A percentile compares a stretch with the other conserved stretches of the same genome.
Conservation (phyloP, 2,797 vertebrate genomes). For the Nasua narica region DNA sequence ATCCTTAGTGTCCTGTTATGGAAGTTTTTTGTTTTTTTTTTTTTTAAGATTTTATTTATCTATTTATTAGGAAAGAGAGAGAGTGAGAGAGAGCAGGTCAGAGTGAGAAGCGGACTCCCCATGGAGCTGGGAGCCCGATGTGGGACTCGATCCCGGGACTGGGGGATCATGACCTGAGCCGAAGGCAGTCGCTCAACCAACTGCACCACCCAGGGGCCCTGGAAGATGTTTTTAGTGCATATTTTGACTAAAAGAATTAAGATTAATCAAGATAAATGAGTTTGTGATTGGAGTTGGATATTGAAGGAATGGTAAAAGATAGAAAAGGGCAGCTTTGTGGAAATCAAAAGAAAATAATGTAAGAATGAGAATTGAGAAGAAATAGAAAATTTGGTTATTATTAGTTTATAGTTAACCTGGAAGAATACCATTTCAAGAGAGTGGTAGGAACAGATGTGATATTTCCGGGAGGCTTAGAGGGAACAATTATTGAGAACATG, state of each 20-base stretch:
- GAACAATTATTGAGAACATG: neutral
- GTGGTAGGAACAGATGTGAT: neutral
- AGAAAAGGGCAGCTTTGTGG: neutral
- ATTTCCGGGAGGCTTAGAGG: neutral
- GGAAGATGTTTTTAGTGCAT: neutral
- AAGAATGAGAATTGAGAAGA: neutral
- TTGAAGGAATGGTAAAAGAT: neutral
- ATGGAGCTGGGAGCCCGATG: too few relatives aligned
- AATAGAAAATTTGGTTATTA: neutral
- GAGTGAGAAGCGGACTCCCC: too few relatives aligned
- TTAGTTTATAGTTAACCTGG: neutral
- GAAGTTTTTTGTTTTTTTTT: too few relatives aligned
- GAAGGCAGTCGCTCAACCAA: too few relatives aligned
- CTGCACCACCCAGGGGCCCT: too few relatives aligned
- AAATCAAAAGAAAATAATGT: conserved; percentile 19
- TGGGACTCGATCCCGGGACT: too few relatives aligned
- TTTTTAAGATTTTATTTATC: too few relatives aligned
- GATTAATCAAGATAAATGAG: neutral
- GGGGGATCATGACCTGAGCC: too few relatives aligned
- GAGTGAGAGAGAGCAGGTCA: too few relatives aligned
- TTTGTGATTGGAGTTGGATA: neutral
- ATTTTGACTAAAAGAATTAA: conserved; percentile 9
- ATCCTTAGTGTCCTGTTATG: neutral
- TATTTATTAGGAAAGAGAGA: too few relatives aligned
- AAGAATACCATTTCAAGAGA: neutral